Evolutionary conservation across 2,113 vertebrate genomes (phyloP).

Genomic region (Pomatorhinus ruficollis): DNA sequence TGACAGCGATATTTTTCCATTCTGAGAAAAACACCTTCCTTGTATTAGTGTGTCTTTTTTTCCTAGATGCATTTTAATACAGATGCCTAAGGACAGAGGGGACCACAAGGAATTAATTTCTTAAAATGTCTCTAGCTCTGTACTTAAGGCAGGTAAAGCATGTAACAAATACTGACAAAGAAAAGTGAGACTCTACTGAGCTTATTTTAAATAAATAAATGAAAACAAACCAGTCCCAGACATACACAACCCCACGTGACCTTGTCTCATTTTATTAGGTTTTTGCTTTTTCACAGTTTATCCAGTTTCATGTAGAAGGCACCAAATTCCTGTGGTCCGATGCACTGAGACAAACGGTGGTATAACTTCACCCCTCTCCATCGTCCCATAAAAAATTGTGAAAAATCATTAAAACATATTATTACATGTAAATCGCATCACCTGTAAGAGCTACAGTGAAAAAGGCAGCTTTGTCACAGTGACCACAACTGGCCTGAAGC

Average conservation of each 20-base stretch:
- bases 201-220: background rate
- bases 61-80: background rate
- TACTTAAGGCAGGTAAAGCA: background rate
- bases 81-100: background rate
- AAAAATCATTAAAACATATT: background rate
- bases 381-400: accelerated
- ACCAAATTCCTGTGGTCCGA: background rate
- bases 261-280: background rate
- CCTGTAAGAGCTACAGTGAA: background rate
- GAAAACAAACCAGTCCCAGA: background rate
- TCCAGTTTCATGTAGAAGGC: background rate
- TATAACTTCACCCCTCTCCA: background rate
- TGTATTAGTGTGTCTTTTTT: background rate
- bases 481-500: background rate
- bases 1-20: background rate
- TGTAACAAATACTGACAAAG: background rate
- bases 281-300: background rate
- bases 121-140: background rate
- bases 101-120: background rate
- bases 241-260: accelerated
- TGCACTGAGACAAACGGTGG: background rate
- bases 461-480: background rate
- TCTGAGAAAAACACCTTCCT: background rate
- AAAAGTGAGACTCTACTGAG: background rate
- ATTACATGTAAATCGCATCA: background rate